phyloP scores from a whole-genome alignment of 92 coral and sea anemone genomes.

The Epizoanthus illoricatus region DNA sequence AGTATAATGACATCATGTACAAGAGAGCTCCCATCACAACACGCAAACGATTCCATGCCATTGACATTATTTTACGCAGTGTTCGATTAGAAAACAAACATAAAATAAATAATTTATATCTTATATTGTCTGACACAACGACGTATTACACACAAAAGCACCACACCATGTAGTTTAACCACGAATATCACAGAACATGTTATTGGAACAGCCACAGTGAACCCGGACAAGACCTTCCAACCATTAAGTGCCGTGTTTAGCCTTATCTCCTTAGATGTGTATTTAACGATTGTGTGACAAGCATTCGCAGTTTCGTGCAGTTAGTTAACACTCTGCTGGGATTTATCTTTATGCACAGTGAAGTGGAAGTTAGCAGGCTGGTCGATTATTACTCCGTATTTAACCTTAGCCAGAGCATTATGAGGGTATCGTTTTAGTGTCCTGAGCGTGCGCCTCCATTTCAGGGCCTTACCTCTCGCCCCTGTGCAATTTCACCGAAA shows the following conservation, averaged over 20 bases:
- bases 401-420: slow-evolving; percentile 45
- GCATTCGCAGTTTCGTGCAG: slow-evolving; percentile 43
- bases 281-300: slow-evolving; percentile 30
- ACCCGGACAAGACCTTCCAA: slow-evolving; percentile 44
- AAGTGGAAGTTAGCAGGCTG: slow-evolving; percentile 46
- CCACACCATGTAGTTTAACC: slow-evolving; percentile 31
- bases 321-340: slow-evolving; percentile 33
- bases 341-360: slow-evolving; percentile 40
- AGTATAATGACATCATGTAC: background rate
- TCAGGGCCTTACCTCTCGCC: slow-evolving; percentile 92
- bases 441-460: slow-evolving; percentile 22
- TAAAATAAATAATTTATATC: slow-evolving; percentile 9
- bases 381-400: slow-evolving; percentile 31
- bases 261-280: slow-evolving; percentile 25
- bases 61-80: slow-evolving; percentile 23
- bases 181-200: slow-evolving; percentile 23
- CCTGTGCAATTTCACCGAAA: slow-evolving; percentile 65
- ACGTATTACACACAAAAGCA: background rate
- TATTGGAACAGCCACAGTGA: slow-evolving; percentile 38
- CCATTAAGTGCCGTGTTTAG: slow-evolving; percentile 43
- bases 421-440: slow-evolving; percentile 36
- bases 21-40: background rate
- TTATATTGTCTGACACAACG: slow-evolving; percentile 5
- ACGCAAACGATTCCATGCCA: slow-evolving; percentile 37
- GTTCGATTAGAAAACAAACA: slow-evolving; percentile 27